Conservation (phyloP, 2,113 vertebrate species). For the Menura novaehollandiae region DNA sequence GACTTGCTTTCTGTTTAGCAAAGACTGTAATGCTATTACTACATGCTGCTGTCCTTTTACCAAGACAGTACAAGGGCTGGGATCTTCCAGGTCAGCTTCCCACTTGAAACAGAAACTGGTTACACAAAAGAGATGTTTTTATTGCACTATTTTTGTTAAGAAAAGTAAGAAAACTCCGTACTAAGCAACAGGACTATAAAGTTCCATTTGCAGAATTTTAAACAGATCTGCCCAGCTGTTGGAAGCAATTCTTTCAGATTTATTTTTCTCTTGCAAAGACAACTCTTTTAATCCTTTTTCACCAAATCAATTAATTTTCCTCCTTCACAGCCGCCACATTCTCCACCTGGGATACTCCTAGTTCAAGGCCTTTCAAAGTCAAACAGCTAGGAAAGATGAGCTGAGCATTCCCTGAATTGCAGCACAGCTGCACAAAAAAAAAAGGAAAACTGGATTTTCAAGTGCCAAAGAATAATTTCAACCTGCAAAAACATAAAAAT, state of each 20-base stretch:
- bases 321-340: not conserved
- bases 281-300: not conserved
- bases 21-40: not conserved
- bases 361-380: conserved; percentile 14
- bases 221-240: not conserved
- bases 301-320: not conserved
- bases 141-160: not conserved
- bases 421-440: not conserved
- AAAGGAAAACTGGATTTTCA: not conserved
- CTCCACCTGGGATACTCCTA: not conserved
- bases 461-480: not conserved
- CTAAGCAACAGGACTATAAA: not conserved
- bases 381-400: not conserved
- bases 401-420: not conserved
- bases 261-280: not conserved
- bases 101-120: not conserved
- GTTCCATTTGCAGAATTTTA: not conserved
- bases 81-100: not conserved
- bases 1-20: not conserved
- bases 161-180: not conserved
- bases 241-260: not conserved
- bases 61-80: not conserved
- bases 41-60: not conserved
- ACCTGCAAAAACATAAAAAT: not conserved
- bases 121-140: not conserved